phyloP scores from a whole-genome alignment of 1,140 invertebrate genomes.

The Proales similis region DNA sequence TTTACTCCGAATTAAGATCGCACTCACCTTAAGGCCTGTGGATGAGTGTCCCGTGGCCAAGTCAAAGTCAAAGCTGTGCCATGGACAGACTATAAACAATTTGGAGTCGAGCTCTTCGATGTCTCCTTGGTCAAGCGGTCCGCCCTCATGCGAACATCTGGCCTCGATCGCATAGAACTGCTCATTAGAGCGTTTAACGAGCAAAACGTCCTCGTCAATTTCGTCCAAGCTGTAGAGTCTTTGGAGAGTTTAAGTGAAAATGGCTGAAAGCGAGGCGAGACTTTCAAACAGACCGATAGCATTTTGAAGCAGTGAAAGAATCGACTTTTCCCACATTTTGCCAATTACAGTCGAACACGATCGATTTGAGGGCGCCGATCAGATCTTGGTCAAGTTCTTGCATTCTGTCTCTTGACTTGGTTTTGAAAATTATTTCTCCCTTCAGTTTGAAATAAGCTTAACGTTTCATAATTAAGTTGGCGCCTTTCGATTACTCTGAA shows the following conservation, averaged over 20 bases:
- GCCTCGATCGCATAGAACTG: conserved; percentile 41
- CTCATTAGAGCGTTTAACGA: conserved; percentile 38
- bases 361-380: conserved; percentile 19
- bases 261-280: neutral
- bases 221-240: conserved; percentile 38
- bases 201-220: conserved; percentile 41
- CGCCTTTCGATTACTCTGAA: no score
- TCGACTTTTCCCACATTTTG: conserved; percentile 29
- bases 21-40: conserved; percentile 39
- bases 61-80: conserved; percentile 42
- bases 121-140: conserved; percentile 41
- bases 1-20: neutral
- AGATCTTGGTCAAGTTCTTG: no score
- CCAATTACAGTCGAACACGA: conserved; percentile 37
- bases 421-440: no score
- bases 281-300: conserved; percentile 5
- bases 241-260: neutral
- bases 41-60: conserved; percentile 40
- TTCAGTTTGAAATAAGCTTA: no score
- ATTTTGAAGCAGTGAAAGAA: conserved; percentile 19
- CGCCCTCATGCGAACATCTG: conserved; percentile 42
- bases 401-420: no score
- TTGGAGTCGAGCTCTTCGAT: conserved; percentile 42
- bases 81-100: conserved; percentile 40
- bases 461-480: no score